phyloP scores from a whole-genome alignment of 2,888 invertebrate genomes.

The Helobdella robusta region DNA sequence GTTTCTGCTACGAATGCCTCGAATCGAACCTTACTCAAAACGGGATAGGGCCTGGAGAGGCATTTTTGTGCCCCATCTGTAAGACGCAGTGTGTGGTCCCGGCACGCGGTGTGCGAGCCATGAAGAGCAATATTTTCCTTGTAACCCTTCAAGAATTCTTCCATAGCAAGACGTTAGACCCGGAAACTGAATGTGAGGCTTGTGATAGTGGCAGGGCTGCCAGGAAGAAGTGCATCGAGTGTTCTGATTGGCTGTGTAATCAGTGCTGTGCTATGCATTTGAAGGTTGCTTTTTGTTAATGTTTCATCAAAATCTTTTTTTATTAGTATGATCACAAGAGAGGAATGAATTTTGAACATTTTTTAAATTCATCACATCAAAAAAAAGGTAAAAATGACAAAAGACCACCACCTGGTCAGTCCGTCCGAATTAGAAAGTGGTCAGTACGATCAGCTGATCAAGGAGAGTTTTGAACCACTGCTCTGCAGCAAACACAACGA shows the following conservation, averaged over 20 bases:
- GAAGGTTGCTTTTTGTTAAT: constrained; percentile 23
- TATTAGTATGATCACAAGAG: not conserved
- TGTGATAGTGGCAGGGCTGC: constrained; percentile 33
- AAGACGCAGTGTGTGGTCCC: constrained; percentile 35
- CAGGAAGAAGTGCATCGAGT: constrained; percentile 35
- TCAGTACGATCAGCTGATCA: constrained; percentile 33
- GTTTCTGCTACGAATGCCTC: constrained; percentile 40
- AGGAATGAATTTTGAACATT: not conserved
- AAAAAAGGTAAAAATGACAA: constrained; percentile 32
- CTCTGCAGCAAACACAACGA: constrained; percentile 35
- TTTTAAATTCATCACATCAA: not conserved
- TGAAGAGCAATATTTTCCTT: constrained; percentile 36
- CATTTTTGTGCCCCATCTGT: constrained; percentile 36
- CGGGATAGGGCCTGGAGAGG: constrained; percentile 34
- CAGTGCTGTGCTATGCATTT: constrained; percentile 35
- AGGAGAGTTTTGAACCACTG: constrained; percentile 36
- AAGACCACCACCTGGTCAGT: constrained; percentile 34
- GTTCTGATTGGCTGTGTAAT: constrained; percentile 36
- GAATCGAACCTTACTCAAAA: constrained; percentile 33
- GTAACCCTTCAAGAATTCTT: constrained; percentile 36
- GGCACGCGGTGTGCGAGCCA: constrained; percentile 31
- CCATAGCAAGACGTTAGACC: constrained; percentile 31
- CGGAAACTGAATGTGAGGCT: constrained; percentile 33
- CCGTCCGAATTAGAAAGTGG: constrained; percentile 33
- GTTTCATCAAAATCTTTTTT: not conserved